These are phyloP conservation scores for Amphibalanus amphitrite DNA, from an alignment of 1,140 invertebrate genomes.

Conservation along the genomic window DNA sequence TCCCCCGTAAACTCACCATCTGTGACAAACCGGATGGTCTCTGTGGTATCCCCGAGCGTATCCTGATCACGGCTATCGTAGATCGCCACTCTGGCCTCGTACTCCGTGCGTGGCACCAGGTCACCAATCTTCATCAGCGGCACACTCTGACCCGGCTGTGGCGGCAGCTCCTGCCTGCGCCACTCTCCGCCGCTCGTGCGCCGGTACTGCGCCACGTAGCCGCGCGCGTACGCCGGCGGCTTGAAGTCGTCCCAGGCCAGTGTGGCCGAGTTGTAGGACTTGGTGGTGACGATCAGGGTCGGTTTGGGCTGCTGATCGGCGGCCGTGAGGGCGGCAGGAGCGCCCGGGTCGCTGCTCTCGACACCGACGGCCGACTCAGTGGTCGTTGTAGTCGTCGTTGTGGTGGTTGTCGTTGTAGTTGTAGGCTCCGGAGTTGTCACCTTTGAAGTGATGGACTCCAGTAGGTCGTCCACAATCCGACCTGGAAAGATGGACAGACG, in stretches of 20 bases:
- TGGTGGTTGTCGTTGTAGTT: not conserved
- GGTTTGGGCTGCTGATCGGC: constrained; percentile 15
- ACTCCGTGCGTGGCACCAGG: constrained; percentile 21
- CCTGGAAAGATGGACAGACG: not conserved
- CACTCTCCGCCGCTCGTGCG: constrained; percentile 1
- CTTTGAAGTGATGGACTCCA: not conserved
- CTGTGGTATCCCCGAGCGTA: constrained; percentile 18
- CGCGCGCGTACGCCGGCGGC: constrained; percentile 18
- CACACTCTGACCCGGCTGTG: not conserved
- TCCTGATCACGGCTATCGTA: constrained; percentile 20
- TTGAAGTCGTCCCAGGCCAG: constrained; percentile 29
- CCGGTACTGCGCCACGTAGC: constrained; percentile 17
- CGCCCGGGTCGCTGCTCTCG: not conserved
- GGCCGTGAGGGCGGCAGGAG: constrained; percentile 9
- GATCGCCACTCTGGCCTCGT: constrained; percentile 23
- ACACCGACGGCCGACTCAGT: too few relatives aligned
- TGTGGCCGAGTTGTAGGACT: constrained; percentile 20
- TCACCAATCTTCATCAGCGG: constrained; percentile 17
- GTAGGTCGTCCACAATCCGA: not conserved
- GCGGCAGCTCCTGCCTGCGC: not conserved
- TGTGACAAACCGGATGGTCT: constrained; percentile 22
- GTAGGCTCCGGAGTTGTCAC: not conserved
- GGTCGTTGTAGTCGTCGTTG: not conserved
- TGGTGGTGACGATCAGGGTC: constrained; percentile 23
- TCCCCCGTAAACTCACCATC: constrained; percentile 16